Base-by-base conservation (phyloP, 2,113 vertebrate species). In the Trochalopteron elliotii region DNA sequence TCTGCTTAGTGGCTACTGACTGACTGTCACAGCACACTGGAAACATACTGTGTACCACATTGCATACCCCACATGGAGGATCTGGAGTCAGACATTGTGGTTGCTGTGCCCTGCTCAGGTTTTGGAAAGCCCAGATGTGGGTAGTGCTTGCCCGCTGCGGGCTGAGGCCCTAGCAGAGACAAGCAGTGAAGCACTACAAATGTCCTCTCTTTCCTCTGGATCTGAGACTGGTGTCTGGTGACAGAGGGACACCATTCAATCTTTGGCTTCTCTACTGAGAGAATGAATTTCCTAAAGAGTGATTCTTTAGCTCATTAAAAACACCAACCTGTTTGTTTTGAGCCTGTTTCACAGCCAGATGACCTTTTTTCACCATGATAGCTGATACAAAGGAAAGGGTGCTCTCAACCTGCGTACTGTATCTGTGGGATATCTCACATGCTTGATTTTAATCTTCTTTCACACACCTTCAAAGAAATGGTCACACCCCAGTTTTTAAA, bases 141-240 rank as follows among this genome's bases (percentile, higher is more conserved):
- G 17, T 9, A 49, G 31, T 11, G 21, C 25, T 60, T 70, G 35
- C 17, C n/a, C 64, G 31, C 27, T 21, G 21, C 0, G 0, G 57
- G 44, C 39, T 63, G 71, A 81, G 55, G 60, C 28, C 70, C 30
- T 31, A 65, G 68, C 59, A 74, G 40, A 93, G 23, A 10, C 40
- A 50, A 74, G 49, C 55, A 81, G 55, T 0, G 0, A 67, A 76
- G 59, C 17, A 33, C 45, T 39, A 4, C 11, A 15, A 64, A 8
- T 1, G 14, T 76, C 25, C 18, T 49, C 33, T 49, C 28, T 56
- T 83, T 79, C 59, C 31, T 59, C 52, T 72, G 24, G 18, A 37
- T 45, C 55, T 31, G 50, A 86, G 24, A 55, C 35, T 1, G 1
- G 11, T 55, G 59, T 67, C 71, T 77, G 2, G 2, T 65, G 52